A percentile compares a stretch with the other conserved stretches of the same genome.
These are phyloP conservation scores for Odontocerum albicorne DNA, from an alignment of 2,888 invertebrate genomes.

Conservation along the genomic window DNA sequence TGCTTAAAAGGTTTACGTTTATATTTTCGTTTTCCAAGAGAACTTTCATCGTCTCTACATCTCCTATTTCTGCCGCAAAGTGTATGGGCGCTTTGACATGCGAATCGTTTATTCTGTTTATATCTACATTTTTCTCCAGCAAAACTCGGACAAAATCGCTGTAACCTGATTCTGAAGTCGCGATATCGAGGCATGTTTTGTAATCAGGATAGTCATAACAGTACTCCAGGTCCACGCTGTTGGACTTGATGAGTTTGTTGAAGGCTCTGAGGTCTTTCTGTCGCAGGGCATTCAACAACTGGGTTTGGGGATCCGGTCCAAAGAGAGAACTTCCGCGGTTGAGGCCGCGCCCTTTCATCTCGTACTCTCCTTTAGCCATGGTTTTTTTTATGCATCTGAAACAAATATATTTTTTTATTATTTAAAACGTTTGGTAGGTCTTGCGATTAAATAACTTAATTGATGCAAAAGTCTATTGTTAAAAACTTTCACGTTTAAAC, in stretches of 20 bases:
- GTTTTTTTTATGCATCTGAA: conserved; percentile 18
- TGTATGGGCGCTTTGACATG: conserved; percentile 66
- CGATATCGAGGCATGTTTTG: conserved; percentile 63
- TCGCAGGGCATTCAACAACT: conserved; percentile 55
- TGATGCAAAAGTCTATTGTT: no score
- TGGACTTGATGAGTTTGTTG: conserved; percentile 52
- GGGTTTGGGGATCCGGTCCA: conserved; percentile 52
- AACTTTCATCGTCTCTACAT: conserved; percentile 50
- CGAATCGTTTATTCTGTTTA: conserved; percentile 59
- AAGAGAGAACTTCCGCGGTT: conserved; percentile 53
- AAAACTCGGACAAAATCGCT: conserved; percentile 60
- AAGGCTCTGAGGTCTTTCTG: conserved; percentile 57
- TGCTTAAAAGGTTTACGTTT: conserved; percentile 54
- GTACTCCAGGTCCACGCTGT: conserved; percentile 56
- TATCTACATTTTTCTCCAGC: conserved; percentile 62
- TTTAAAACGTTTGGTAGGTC: no score
- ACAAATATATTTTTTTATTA: background rate
- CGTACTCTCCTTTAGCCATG: conserved; percentile 43
- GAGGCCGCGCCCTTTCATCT: conserved; percentile 49
- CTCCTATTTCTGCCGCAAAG: conserved; percentile 61
- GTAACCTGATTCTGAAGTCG: conserved; percentile 54
- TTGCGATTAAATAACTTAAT: no score
- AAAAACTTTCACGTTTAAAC: no score
- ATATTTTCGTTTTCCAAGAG: conserved; percentile 53
- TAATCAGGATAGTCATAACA: conserved; percentile 60